Evolutionary conservation across 2,113 vertebrate species (phyloP).

Genomic region (Cyanoramphus novaezelandiae): DNA sequence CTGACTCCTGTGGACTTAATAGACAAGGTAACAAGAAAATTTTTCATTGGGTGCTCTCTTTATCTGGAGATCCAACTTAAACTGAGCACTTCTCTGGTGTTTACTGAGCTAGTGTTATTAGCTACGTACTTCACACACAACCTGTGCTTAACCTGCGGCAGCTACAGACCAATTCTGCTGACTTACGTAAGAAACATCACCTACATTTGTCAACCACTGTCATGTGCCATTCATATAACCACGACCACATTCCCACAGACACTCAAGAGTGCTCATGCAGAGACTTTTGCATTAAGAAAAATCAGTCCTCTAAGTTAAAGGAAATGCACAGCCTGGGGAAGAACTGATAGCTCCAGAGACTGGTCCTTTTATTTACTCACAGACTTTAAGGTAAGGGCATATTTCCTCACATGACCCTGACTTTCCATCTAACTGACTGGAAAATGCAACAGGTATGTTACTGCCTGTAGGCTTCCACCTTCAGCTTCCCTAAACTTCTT

Average conservation of each 20-base stretch:
- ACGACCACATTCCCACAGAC: background rate
- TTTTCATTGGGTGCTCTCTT: background rate
- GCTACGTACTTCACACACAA: background rate
- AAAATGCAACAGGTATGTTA: background rate
- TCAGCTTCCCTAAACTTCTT: background rate
- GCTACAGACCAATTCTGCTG: background rate
- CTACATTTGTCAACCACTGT: background rate
- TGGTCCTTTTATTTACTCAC: background rate
- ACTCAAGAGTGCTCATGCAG: background rate
- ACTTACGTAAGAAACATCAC: background rate
- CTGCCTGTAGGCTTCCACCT: background rate
- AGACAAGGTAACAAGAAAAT: background rate
- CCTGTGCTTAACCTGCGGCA: background rate
- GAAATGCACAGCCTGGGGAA: background rate
- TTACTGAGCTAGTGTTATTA: background rate
- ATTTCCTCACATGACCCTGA: background rate
- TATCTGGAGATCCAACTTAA: conserved; percentile 59
- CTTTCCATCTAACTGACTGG: background rate
- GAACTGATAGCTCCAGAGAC: background rate
- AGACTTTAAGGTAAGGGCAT: background rate
- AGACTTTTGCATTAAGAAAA: background rate
- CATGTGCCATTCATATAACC: background rate
- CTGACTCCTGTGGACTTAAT: background rate
- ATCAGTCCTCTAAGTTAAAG: background rate
- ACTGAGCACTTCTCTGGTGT: background rate